phyloP scores from a whole-genome alignment of 2,888 invertebrate species.

The Limnephilus marmoratus region DNA sequence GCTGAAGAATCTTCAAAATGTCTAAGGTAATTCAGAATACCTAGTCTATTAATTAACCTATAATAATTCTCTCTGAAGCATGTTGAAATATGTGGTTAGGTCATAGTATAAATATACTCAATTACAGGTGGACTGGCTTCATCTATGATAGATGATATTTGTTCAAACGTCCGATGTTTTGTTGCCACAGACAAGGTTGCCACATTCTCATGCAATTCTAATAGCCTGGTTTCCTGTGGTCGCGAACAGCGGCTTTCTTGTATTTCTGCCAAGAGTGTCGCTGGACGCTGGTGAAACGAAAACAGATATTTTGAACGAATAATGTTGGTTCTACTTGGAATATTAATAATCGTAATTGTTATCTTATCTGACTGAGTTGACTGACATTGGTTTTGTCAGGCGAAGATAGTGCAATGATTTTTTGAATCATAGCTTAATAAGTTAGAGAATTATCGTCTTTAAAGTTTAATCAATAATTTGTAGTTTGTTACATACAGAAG shows the following conservation, averaged over 20 bases:
- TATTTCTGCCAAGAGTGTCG: not conserved
- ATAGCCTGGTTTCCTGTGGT: not conserved
- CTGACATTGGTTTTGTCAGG: not conserved
- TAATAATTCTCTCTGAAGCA: not conserved
- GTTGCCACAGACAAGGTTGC: conserved; percentile 26
- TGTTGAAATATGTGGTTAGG: conserved; percentile 25
- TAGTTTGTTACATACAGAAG: not conserved
- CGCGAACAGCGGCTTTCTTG: not conserved
- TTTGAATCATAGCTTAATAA: not conserved
- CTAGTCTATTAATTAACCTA: not conserved
- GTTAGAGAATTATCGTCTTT: not conserved
- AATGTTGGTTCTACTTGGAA: not conserved
- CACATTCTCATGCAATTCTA: conserved; percentile 6
- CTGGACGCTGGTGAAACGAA: not conserved
- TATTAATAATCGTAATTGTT: not conserved
- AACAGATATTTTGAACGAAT: not conserved
- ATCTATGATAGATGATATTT: conserved; percentile 45
- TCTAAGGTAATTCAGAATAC: conserved; percentile 28
- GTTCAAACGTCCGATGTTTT: conserved; percentile 23
- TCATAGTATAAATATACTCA: conserved; percentile 14
- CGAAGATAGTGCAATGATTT: not conserved
- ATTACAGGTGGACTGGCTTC: conserved; percentile 29
- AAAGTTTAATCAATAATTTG: not conserved
- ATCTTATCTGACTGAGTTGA: not conserved
- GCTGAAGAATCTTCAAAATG: conserved; percentile 26